Conservation (phyloP, 2,113 vertebrate genomes). For the Nematolebias whitei region DNA sequence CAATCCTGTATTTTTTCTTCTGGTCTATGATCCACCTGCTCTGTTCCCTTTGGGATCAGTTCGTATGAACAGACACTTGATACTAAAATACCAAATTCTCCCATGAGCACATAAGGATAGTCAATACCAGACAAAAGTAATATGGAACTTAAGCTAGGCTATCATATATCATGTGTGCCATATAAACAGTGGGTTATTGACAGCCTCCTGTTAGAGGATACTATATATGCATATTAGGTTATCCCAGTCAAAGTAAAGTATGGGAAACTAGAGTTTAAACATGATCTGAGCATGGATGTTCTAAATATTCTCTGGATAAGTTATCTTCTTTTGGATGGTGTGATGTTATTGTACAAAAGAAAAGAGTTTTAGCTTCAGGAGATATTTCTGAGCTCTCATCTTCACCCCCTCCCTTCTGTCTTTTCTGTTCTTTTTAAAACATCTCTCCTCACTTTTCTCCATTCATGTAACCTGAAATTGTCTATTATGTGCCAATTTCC, state of each 20-base stretch:
- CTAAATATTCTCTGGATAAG: constrained; percentile 40
- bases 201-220: constrained; percentile 62
- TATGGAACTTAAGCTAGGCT: constrained; percentile 60
- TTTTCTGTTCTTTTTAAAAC: constrained; percentile 43
- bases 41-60: constrained; percentile 44
- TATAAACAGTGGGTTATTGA: constrained; percentile 61
- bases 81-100: constrained; percentile 43
- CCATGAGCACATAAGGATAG: constrained; percentile 56
- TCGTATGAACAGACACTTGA: constrained; percentile 54
- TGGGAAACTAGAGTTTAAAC: constrained; percentile 59
- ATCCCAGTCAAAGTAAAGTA: constrained; percentile 40
- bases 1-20: constrained; percentile 35
- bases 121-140: constrained; percentile 59
- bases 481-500: constrained; percentile 39
- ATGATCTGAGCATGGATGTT: constrained; percentile 43
- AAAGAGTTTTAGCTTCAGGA: constrained; percentile 54
- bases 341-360: constrained; percentile 54
- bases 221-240: constrained; percentile 42
- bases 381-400: constrained; percentile 49
- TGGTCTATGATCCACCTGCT: constrained; percentile 28
- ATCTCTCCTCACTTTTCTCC: constrained; percentile 41
- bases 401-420: not conserved
- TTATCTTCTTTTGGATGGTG: constrained; percentile 38
- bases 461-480: constrained; percentile 54
- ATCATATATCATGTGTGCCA: constrained; percentile 62